A percentile compares a stretch with the other conserved stretches of the same genome.
Evolutionary conservation across 2,797 vertebrate genomes (phyloP).

Genomic region (Squalus acanthias): DNA sequence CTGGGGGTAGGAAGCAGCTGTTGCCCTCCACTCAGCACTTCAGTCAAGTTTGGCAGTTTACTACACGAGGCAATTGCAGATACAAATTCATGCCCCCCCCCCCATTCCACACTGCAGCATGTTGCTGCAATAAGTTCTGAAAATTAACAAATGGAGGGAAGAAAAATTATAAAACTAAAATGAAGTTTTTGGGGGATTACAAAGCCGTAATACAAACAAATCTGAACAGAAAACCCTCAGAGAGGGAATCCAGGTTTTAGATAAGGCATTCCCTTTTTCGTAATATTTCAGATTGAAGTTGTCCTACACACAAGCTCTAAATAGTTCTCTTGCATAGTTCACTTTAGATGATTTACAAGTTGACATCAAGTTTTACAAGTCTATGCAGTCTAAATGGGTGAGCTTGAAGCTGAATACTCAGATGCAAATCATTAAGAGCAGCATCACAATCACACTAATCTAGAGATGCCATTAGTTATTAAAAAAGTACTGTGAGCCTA

Average conservation of each 20-base stretch:
- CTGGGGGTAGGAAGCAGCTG: background rate
- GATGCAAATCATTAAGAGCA: background rate
- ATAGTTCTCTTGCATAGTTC: background rate
- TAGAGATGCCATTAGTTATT: conserved; percentile 10
- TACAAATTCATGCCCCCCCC: background rate
- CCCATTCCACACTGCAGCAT: background rate
- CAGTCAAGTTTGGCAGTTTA: background rate
- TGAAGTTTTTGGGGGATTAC: background rate
- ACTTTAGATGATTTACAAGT: background rate
- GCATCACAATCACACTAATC: conserved; percentile 10
- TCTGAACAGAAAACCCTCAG: background rate
- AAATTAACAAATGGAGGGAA: background rate
- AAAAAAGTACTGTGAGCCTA: background rate
- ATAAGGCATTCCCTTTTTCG: background rate
- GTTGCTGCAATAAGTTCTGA: background rate
- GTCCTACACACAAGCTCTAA: background rate
- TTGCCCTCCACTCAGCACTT: background rate
- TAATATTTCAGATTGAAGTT: background rate
- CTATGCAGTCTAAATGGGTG: background rate
- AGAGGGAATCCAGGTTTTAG: background rate
- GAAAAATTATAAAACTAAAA: background rate
- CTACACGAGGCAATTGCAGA: background rate
- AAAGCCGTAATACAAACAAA: background rate
- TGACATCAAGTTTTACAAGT: background rate
- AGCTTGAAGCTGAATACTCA: background rate